Conservation (phyloP, 1,140 invertebrate genomes). For the Tetramorium alpestre region DNA sequence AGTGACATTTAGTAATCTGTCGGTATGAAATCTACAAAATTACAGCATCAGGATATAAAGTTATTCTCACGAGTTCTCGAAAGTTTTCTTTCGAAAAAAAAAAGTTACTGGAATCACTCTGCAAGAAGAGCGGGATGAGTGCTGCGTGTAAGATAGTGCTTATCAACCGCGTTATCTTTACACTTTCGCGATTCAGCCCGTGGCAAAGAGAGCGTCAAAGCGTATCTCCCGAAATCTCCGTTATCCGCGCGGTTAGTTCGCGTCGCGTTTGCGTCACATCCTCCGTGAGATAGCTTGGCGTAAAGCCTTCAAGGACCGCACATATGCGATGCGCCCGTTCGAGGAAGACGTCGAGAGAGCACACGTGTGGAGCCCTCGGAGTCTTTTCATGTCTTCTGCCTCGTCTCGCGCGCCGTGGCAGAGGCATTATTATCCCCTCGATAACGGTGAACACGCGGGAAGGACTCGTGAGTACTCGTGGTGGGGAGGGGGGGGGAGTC, state of each 20-base stretch:
- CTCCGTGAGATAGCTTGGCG: slow-evolving; percentile 3
- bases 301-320: slow-evolving; percentile 49
- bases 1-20: not conserved
- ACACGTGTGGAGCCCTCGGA: slow-evolving; percentile 32
- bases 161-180: slow-evolving; percentile 33
- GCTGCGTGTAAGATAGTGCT: not conserved
- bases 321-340: slow-evolving; percentile 30
- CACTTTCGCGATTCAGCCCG: not conserved
- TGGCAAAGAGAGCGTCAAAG: slow-evolving; percentile 10
- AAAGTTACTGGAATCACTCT: not conserved
- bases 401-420: slow-evolving; percentile 37
- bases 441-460: slow-evolving; percentile 59
- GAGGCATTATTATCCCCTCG: slow-evolving; percentile 60
- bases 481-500: not conserved
- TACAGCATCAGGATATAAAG: not conserved
- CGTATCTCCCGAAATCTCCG: slow-evolving; percentile 24
- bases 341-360: slow-evolving; percentile 33
- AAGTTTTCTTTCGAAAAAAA: not conserved
- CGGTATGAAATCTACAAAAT: not conserved
- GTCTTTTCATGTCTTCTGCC: not conserved
- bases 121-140: not conserved
- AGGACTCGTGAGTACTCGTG: slow-evolving; percentile 10
- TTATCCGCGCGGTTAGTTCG: not conserved
- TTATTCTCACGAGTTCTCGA: not conserved
- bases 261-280: slow-evolving; percentile 42